Percentiles rank a stretch among this genome's conserved stretches.
These are phyloP conservation scores for Esox masquinongy DNA, from an alignment of 2,797 vertebrate species.

Conservation along the genomic window DNA sequence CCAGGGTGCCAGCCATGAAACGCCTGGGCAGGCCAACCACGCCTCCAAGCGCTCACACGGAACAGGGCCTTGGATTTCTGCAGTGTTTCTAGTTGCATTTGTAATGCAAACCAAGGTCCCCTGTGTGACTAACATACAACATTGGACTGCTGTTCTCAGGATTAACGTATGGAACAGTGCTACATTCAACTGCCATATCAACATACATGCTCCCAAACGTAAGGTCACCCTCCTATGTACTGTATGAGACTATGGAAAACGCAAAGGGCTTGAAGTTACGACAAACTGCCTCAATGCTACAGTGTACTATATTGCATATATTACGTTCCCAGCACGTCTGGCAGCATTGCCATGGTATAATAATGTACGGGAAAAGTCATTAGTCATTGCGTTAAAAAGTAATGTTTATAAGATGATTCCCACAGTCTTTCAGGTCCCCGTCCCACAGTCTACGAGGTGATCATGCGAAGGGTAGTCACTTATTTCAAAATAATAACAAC, in stretches of 20 bases:
- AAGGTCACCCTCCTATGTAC: background rate
- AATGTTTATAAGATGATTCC: slow-evolving; percentile 56
- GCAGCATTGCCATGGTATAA: slow-evolving; percentile 27
- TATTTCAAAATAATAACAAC: background rate
- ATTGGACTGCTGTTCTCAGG: too few relatives aligned
- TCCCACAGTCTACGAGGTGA: background rate
- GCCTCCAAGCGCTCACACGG: too few relatives aligned
- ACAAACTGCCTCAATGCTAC: slow-evolving; percentile 1
- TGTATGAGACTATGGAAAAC: background rate
- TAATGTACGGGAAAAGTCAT: slow-evolving; percentile 17
- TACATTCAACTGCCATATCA: too few relatives aligned
- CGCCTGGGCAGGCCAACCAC: too few relatives aligned
- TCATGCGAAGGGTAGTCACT: background rate
- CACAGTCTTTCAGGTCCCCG: slow-evolving; percentile 40
- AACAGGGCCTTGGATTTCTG: too few relatives aligned
- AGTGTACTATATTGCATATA: background rate
- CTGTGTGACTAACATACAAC: too few relatives aligned
- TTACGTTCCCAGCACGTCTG: slow-evolving; percentile 40
- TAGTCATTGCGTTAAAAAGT: slow-evolving; percentile 26
- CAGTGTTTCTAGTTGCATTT: too few relatives aligned
- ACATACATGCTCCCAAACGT: too few relatives aligned
- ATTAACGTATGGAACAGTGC: too few relatives aligned
- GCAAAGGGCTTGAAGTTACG: slow-evolving; percentile 22
- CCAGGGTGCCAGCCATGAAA: slow-evolving; percentile 9
- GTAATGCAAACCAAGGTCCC: too few relatives aligned